Conservation (phyloP, 2,888 invertebrate species). For the Hydropsyche betteni region DNA sequence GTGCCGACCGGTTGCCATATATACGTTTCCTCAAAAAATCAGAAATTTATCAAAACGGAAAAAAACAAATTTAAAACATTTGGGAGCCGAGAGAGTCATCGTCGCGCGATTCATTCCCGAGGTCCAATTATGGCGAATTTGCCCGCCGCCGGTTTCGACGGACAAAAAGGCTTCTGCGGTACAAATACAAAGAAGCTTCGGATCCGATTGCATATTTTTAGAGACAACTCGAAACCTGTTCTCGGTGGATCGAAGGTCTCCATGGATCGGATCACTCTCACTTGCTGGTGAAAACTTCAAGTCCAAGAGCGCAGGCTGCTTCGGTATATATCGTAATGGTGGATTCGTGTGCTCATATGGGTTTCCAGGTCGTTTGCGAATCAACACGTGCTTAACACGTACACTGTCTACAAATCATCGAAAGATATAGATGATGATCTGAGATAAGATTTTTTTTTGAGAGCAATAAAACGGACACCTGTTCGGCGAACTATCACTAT, state of each 20-base stretch:
- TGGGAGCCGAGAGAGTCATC: not conserved
- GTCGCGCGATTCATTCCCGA: not conserved
- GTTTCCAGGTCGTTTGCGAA: conserved; percentile 29
- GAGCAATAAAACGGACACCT: conserved; percentile 22
- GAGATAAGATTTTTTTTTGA: not conserved
- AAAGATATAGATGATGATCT: no score
- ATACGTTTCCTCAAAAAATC: no score
- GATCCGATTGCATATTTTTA: conserved; percentile 25
- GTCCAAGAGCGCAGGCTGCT: not conserved
- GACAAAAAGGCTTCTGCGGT: conserved; percentile 14
- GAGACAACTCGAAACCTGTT: conserved; percentile 25
- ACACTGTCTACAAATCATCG: no score
- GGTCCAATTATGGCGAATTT: conserved; percentile 18
- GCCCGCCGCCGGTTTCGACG: conserved; percentile 7
- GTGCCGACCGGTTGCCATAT: no score
- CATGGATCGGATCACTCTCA: conserved; percentile 13
- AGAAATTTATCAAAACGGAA: no score
- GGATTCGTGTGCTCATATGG: conserved; percentile 22
- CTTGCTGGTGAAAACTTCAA: conserved; percentile 26
- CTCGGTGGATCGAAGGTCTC: conserved; percentile 20
- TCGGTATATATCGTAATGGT: not conserved
- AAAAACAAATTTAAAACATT: not conserved
- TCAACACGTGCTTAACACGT: no score
- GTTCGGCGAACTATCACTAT: conserved; percentile 32
- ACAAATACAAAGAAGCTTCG: not conserved